phyloP scores from a whole-genome alignment of 1,140 invertebrate genomes.

The Elymnias hypermnestra region DNA sequence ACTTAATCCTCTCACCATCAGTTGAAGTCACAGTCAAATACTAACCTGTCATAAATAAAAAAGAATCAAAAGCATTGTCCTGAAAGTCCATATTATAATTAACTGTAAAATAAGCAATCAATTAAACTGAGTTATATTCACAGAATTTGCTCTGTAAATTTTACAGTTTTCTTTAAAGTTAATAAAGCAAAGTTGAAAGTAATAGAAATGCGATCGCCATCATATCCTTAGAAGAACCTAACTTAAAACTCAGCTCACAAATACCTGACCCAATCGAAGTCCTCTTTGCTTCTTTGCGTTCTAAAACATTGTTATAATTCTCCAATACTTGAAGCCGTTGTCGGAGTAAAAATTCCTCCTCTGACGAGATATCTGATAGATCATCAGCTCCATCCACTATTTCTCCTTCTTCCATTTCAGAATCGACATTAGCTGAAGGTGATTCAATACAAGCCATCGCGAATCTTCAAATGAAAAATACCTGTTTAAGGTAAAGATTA shows the following conservation, averaged over 20 bases:
- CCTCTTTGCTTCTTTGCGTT: conserved; percentile 56
- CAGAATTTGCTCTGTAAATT: too few relatives aligned
- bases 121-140: too few relatives aligned
- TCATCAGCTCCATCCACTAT: conserved; percentile 60
- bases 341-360: conserved; percentile 59
- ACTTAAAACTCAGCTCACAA: not conserved
- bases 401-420: conserved; percentile 67
- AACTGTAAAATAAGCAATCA: too few relatives aligned
- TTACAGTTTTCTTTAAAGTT: too few relatives aligned
- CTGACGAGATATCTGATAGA: conserved; percentile 63
- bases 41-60: too few relatives aligned
- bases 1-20: too few relatives aligned
- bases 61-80: too few relatives aligned
- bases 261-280: conserved; percentile 37
- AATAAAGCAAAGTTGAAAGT: too few relatives aligned
- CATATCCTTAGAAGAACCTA: too few relatives aligned
- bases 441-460: conserved; percentile 47
- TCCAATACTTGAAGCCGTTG: conserved; percentile 60
- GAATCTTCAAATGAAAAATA: conserved; percentile 3
- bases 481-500: not conserved
- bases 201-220: too few relatives aligned
- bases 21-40: too few relatives aligned
- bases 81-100: too few relatives aligned
- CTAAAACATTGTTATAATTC: conserved; percentile 65
- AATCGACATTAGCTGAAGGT: conserved; percentile 38